Conservation (phyloP, 2,113 vertebrate genomes). For the Piaya cayana region DNA sequence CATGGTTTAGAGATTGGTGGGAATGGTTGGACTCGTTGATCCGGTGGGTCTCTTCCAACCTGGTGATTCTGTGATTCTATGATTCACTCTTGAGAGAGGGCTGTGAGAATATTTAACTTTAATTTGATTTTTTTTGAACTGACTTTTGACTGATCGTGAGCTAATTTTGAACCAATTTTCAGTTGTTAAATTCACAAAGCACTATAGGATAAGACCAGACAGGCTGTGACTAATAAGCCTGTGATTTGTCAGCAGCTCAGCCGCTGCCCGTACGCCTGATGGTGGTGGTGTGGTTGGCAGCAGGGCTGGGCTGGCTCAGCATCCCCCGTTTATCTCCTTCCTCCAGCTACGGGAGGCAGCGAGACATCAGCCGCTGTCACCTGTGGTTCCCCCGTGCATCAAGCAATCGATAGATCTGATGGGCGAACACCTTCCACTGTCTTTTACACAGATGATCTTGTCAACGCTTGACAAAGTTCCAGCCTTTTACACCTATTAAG, state of each 20-base stretch:
- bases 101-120: accelerated
- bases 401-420: background rate
- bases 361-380: background rate
- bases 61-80: too few relatives aligned
- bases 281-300: background rate
- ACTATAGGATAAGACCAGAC: accelerated
- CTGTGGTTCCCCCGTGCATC: background rate
- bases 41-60: too few relatives aligned
- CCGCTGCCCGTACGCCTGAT: background rate
- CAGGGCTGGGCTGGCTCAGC: background rate
- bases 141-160: background rate
- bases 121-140: background rate
- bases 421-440: background rate
- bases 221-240: background rate
- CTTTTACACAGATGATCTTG: conserved; percentile 24
- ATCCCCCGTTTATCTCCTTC: background rate
- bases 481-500: conserved; percentile 27
- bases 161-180: background rate
- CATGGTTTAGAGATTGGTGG: too few relatives aligned
- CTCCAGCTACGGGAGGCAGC: background rate
- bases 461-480: background rate
- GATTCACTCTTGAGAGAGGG: background rate
- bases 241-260: background rate
- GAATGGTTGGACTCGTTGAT: too few relatives aligned
- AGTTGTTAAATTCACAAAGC: background rate